phyloP scores from a whole-genome alignment of 2,113 vertebrate species.

The Corythoichthys haematopterus region DNA sequence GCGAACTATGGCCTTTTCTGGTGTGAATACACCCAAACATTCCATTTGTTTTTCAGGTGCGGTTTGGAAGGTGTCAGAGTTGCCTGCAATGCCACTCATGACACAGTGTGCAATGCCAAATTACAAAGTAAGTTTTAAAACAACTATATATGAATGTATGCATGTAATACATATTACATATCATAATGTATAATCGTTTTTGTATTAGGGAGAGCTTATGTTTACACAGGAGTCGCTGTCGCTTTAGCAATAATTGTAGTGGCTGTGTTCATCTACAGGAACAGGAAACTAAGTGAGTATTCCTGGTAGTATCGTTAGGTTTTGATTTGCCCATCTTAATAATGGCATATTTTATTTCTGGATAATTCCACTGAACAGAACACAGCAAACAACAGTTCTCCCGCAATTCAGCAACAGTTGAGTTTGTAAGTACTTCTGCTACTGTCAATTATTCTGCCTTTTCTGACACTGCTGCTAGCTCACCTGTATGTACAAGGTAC shows the following conservation, averaged over 20 bases:
- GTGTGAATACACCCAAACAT: background rate
- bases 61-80: background rate
- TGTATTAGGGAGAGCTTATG: background rate
- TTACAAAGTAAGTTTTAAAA: constrained; percentile 9
- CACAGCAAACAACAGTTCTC: accelerated
- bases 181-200: background rate
- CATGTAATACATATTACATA: background rate
- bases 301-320: background rate
- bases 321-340: background rate
- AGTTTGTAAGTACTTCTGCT: constrained; percentile 12
- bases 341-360: background rate
- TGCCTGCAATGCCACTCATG: constrained; percentile 26
- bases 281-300: constrained; percentile 14
- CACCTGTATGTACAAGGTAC: constrained; percentile 24
- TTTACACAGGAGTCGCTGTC: accelerated
- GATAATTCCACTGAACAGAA: background rate
- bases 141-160: background rate
- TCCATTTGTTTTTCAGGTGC: constrained; percentile 47
- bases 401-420: background rate
- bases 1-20: too few species aligned
- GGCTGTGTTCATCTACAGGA: accelerated
- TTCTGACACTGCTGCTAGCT: constrained; percentile 20
- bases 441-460: constrained; percentile 10
- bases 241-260: accelerated
- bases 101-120: constrained; percentile 50